Evolutionary conservation across 2,113 vertebrate species (phyloP), one percentile per base, ranked within the genome.

Genomic region (Hemiscyllium ocellatum): DNA sequence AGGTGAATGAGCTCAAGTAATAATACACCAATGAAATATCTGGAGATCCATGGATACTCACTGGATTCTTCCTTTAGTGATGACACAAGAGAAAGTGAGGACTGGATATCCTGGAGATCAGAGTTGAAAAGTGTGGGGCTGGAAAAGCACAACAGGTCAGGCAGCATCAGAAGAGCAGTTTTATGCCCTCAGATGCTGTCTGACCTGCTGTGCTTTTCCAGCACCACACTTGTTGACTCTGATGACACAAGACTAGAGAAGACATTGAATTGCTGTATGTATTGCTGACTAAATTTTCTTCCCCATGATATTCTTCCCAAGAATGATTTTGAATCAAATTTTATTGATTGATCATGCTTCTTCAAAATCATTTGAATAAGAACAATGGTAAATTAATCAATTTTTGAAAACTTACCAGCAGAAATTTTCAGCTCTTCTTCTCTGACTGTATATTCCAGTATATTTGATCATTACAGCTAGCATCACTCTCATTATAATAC

Each of bases 341-440:
- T 94, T 94, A 61, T 61, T 90, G 87, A 29, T 33, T 50, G 68
- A 70, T 47, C 22, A 20, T 24, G 29, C 33, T 47, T 42, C 91
- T 93, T 93, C 37, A n/a, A 93, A 61, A 42, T 94, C 5, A 22
- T 94, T 68, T 69, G 91, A 94, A 37, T 94, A 94, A 69, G 5
- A 8, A 42, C 61, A 37, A 19, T 94, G 4, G 56, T 12, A 65
- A 69, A 61, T 66, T 91, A 37, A 13, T n/a, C 17, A 68, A 20
- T 20, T 29, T 12, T 56, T 89, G n/a, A 12, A 19, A 29, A 61
- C 65, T 20, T 37, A 94, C 20, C 33, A 37, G 2, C 52, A 93
- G 29, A 24, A 24, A 94, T 20, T 4, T 68, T 69, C 37, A 42
- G 7, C 87, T 69, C 33, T 47, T 37, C 61, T 47, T 33, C 15